Conservation (phyloP, 2,888 invertebrate genomes). For the Digitonthophagus gazella region DNA sequence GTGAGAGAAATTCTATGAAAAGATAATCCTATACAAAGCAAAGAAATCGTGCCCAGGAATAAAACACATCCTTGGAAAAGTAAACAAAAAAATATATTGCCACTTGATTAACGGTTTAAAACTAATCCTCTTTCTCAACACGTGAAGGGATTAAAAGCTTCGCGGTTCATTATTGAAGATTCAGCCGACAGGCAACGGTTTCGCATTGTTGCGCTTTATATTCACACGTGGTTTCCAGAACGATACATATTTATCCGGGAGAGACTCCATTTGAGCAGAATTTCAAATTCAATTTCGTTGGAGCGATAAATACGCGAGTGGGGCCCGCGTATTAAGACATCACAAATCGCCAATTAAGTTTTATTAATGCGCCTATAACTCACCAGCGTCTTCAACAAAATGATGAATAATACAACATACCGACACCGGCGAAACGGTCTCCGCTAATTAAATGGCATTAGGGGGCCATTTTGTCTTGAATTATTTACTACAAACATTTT, state of each 20-base stretch:
- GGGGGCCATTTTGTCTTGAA: slow-evolving; percentile 6
- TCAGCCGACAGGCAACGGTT: background rate
- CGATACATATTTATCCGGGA: background rate
- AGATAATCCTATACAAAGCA: too few relatives aligned
- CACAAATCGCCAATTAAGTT: slow-evolving; percentile 1
- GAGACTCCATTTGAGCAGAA: background rate
- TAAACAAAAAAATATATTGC: background rate
- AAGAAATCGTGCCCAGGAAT: background rate
- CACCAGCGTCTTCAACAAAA: background rate
- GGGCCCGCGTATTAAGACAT: background rate
- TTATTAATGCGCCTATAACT: slow-evolving; percentile 14
- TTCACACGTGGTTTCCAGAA: background rate
- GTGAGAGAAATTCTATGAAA: too few relatives aligned
- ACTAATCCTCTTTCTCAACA: background rate
- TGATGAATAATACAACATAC: slow-evolving; percentile 18
- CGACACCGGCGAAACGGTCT: slow-evolving; percentile 2
- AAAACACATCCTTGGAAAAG: background rate
- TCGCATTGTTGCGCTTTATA: background rate
- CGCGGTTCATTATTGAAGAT: background rate
- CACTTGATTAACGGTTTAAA: background rate
- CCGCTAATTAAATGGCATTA: slow-evolving; percentile 14
- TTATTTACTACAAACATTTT: slow-evolving; percentile 11
- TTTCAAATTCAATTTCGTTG: background rate
- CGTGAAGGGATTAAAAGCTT: background rate
- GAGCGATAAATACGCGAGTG: too few relatives aligned